Evolutionary conservation across 2,888 invertebrate species (phyloP).

Genomic region (Mechanitis messenoides): DNA sequence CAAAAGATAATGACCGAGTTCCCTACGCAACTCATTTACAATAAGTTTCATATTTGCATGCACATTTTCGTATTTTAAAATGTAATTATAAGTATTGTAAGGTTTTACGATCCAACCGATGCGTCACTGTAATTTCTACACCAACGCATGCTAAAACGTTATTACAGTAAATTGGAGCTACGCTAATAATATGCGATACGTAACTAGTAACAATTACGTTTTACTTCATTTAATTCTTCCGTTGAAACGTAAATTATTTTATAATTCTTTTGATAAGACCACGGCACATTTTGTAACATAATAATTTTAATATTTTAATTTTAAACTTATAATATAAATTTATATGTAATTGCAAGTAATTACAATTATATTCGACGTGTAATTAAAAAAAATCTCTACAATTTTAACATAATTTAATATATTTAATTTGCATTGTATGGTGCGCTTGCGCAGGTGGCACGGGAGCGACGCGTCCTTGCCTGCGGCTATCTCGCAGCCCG

Average conservation of each 20-base stretch:
- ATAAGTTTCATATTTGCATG: too few relatives aligned
- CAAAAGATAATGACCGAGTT: too few relatives aligned
- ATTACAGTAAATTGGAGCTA: constrained; percentile 19
- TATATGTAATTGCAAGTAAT: too few relatives aligned
- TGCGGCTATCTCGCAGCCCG: constrained; percentile 12
- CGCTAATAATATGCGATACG: constrained; percentile 27
- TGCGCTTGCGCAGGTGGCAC: constrained; percentile 21
- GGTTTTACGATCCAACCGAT: too few relatives aligned
- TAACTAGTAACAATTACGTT: constrained; percentile 13
- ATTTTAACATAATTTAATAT: too few relatives aligned
- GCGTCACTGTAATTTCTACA: constrained; percentile 18
- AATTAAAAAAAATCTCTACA: neutral
- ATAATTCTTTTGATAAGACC: neutral
- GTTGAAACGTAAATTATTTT: constrained; percentile 15
- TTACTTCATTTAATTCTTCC: constrained; percentile 10
- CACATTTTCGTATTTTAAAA: too few relatives aligned
- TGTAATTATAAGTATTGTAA: too few relatives aligned
- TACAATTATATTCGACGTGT: too few relatives aligned
- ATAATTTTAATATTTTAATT: too few relatives aligned
- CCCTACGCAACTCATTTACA: too few relatives aligned
- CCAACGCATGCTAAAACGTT: constrained; percentile 24
- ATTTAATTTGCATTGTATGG: neutral
- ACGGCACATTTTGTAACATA: too few relatives aligned
- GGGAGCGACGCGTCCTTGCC: constrained; percentile 20
- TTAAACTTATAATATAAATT: too few relatives aligned